Base-by-base conservation (phyloP, 2,888 invertebrate genomes). In the Lissocephala sabroskyi region DNA sequence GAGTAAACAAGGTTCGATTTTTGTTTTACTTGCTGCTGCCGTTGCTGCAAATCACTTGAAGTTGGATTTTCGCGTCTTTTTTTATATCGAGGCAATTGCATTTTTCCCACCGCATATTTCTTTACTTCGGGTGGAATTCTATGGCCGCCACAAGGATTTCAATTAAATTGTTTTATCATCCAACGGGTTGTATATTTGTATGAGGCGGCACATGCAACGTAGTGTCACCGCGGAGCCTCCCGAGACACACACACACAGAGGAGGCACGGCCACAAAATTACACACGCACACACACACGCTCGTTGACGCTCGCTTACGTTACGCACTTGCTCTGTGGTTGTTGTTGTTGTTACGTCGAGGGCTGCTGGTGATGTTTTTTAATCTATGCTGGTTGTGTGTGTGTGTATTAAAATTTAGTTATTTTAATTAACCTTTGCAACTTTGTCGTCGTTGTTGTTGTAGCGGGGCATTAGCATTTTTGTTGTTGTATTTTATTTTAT, bases 71-170 rank as follows among this genome's bases (percentile, higher is more conserved):
- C 48, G 53, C 65, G 73, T 71, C 52, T 61, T 64, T 64, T 64
- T 64, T 64, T 64, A 46, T 39, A 54, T 52, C 64, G 57, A 46
- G 54, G 45, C 47, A 67, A 59, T 67, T 60, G 60, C 73, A 75
- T 74, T 26, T 57, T 67, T 50, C 50, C 29, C 33, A 19, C 13
- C 19, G 19, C 33, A 45, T 30, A 45, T 41, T 33, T n/a, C 49
- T 54, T 44, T 54, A 44, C 32, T 39, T 48, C 41, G 35, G 40
- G 41, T 32, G 32, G 11, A 1, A 33, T 33, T 13, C 7, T 48
- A 49, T 42, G 52, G 49, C 57, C 58, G 50, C 53, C 42, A 55
- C 48, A 62, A 45, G 45, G 45, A 48, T 11, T 33, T 13, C 4
- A 45, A 53, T 47, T 52, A 50, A 45, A 23, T 40, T 39, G 39